Evolutionary conservation across 2,888 invertebrate species (phyloP).

Genomic region (Hyles lineata): DNA sequence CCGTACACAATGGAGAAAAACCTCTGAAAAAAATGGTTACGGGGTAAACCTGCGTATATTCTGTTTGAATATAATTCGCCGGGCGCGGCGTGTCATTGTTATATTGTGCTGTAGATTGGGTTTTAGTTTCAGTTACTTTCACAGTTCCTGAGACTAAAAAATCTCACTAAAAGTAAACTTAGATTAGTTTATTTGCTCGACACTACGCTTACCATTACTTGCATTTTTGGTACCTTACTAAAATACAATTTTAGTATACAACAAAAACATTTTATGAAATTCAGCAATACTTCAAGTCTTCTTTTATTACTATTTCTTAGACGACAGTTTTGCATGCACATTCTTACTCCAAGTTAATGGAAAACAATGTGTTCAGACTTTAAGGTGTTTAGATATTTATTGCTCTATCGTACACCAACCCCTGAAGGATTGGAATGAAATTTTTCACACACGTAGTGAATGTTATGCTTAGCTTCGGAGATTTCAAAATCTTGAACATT

Average conservation of each 20-base stretch:
- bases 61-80: no score
- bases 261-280: not conserved
- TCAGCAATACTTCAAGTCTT: not conserved
- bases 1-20: no score
- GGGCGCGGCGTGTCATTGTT: no score
- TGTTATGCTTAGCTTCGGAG: not conserved
- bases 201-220: no score
- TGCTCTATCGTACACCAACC: conserved; percentile 5
- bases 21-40: no score
- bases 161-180: no score
- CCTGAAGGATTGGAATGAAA: conserved; percentile 19
- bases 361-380: conserved; percentile 18
- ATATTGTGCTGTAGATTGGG: no score
- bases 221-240: no score
- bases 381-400: conserved; percentile 22
- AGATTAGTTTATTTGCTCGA: no score
- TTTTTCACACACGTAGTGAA: conserved; percentile 24
- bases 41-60: no score
- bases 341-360: conserved; percentile 5
- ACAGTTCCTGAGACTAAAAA: no score
- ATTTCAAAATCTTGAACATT: conserved; percentile 12
- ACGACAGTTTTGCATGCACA: not conserved
- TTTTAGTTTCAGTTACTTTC: no score
- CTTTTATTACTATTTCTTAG: not conserved
- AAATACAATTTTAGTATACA: not conserved